These are phyloP conservation scores for Rhizomys pruinosus DNA, from an alignment of 2,113 vertebrate genomes.

Conservation along the genomic window DNA sequence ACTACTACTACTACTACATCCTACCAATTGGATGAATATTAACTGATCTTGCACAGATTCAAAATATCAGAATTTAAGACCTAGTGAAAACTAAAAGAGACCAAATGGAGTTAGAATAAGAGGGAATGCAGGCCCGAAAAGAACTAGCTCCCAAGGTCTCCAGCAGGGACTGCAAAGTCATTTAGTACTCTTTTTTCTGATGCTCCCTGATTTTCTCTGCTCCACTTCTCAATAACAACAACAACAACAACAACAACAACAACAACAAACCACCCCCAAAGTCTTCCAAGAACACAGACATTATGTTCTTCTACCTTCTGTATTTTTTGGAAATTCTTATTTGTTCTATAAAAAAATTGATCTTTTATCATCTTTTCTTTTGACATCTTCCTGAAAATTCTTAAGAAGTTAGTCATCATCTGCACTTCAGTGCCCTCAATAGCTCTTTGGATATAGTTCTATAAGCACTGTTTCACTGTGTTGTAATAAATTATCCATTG, in stretches of 20 bases:
- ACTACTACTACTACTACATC: too few species aligned
- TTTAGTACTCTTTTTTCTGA: background rate
- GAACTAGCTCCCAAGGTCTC: background rate
- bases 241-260: background rate
- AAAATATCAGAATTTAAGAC: constrained; percentile 11
- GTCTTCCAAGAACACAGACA: background rate
- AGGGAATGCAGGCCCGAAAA: background rate
- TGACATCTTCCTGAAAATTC: background rate
- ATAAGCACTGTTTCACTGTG: background rate
- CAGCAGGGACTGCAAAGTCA: background rate
- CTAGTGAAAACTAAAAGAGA: background rate
- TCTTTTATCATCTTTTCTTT: background rate
- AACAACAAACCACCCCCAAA: background rate
- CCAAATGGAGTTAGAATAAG: background rate
- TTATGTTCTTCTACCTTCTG: background rate
- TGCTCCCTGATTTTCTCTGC: background rate
- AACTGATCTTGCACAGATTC: background rate
- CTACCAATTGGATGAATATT: background rate
- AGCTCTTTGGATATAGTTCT: background rate
- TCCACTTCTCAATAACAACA: too few species aligned
- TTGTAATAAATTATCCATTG: background rate
- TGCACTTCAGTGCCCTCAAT: background rate
- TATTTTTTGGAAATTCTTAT: constrained; percentile 10
- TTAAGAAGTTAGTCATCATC: background rate
- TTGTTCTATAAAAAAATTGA: too few species aligned